These are phyloP conservation scores for Dryobota labecula DNA, from an alignment of 2,888 invertebrate genomes.

Conservation along the genomic window DNA sequence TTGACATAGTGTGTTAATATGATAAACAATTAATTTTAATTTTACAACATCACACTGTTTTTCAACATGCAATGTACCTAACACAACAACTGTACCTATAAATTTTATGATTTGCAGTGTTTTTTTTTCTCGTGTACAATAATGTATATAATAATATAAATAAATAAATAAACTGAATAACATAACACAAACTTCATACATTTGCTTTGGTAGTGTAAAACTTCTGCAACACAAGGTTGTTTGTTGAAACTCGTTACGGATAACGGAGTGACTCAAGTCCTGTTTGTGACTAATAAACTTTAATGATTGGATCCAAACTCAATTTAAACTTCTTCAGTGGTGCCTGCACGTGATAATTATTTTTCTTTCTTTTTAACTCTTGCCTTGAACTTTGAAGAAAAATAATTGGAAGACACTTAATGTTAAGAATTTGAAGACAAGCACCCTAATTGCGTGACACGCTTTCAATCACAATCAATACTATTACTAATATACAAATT, in stretches of 20 bases:
- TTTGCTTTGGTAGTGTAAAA: neutral
- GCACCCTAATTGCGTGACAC: too few relatives aligned
- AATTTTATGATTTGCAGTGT: neutral
- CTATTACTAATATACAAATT: too few relatives aligned
- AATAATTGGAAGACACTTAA: neutral
- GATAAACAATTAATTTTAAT: neutral
- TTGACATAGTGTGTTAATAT: neutral
- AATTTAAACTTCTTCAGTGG: slow-evolving; percentile 26
- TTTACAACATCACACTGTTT: too few relatives aligned
- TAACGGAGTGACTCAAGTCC: slow-evolving; percentile 9
- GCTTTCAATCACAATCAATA: neutral
- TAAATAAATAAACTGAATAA: neutral
- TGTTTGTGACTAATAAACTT: slow-evolving; percentile 38
- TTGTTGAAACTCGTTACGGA: slow-evolving; percentile 7
- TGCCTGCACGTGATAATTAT: neutral
- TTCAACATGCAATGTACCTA: too few relatives aligned
- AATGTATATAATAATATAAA: neutral
- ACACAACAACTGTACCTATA: too few relatives aligned
- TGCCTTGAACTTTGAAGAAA: neutral
- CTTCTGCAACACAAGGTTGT: slow-evolving; percentile 21
- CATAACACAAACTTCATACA: neutral
- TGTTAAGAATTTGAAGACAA: neutral
- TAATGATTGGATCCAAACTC: slow-evolving; percentile 22
- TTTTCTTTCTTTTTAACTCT: neutral
- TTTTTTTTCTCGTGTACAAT: neutral